Conservation (phyloP, 2,113 vertebrate species). For the Aptenodytes patagonicus region DNA sequence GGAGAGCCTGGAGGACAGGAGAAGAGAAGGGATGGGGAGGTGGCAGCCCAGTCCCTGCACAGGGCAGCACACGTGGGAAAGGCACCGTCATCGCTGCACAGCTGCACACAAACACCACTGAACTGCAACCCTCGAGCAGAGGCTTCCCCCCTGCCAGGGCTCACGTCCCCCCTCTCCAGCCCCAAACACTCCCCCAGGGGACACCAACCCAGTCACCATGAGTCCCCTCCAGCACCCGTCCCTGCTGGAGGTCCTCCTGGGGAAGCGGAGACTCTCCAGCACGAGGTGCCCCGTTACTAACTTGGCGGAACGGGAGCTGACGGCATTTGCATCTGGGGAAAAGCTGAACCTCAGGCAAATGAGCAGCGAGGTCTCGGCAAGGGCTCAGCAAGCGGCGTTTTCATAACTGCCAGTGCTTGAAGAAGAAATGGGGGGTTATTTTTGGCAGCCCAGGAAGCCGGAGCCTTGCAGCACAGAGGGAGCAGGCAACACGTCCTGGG, state of each 20-base stretch:
- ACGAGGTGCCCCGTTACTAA: neutral
- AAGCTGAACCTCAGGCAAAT: slow-evolving; percentile 56
- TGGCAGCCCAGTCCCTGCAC: rapidly evolving
- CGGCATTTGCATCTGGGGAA: slow-evolving; percentile 52
- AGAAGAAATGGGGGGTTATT: neutral
- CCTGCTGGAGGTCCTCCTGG: neutral
- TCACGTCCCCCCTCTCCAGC: rapidly evolving
- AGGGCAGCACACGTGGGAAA: rapidly evolving
- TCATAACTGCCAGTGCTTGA: neutral
- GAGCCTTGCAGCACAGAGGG: neutral
- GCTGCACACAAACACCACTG: neutral
- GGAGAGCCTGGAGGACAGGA: neutral
- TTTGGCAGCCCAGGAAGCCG: neutral
- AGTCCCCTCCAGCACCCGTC: neutral
- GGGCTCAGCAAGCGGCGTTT: neutral
- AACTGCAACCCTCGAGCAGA: neutral
- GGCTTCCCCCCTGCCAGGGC: neutral
- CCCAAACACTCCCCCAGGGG: rapidly evolving
- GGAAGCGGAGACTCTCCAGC: neutral
- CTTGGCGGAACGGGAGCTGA: neutral
- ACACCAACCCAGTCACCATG: neutral
- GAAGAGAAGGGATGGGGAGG: neutral
- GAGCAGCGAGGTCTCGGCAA: neutral
- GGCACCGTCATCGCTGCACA: rapidly evolving
- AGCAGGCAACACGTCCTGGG: neutral